These are phyloP conservation scores for Eristalis intricaria DNA, from an alignment of 2,888 invertebrate genomes.

Conservation along the genomic window DNA sequence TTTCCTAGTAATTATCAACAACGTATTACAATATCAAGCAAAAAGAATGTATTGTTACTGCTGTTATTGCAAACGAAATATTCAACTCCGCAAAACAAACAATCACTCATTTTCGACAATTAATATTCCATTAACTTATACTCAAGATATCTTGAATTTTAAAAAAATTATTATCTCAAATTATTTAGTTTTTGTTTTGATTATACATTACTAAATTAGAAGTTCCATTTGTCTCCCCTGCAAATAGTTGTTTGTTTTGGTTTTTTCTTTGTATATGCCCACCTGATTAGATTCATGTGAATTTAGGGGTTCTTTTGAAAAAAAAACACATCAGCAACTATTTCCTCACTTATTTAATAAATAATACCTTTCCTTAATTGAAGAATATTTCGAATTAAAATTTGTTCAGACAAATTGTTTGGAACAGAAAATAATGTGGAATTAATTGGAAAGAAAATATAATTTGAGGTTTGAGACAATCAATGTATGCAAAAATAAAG, in stretches of 20 bases:
- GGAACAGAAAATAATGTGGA: too few relatives aligned
- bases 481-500: too few relatives aligned
- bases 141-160: background rate
- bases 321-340: slow-evolving; percentile 21
- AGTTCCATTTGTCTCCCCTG: background rate
- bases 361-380: slow-evolving; percentile 9
- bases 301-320: background rate
- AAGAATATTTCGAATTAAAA: too few relatives aligned
- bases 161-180: slow-evolving; percentile 3
- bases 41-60: slow-evolving; percentile 6
- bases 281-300: background rate
- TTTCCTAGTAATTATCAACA: slow-evolving; percentile 40
- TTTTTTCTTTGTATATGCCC: background rate
- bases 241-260: background rate
- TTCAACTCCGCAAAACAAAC: slow-evolving; percentile 48
- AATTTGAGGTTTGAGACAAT: too few relatives aligned
- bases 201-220: background rate
- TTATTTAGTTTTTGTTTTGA: background rate
- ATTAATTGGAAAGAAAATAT: too few relatives aligned
- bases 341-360: slow-evolving; percentile 14
- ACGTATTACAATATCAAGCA: slow-evolving; percentile 33
- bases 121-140: slow-evolving; percentile 18
- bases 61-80: slow-evolving; percentile 40
- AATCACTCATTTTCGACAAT: slow-evolving; percentile 48
- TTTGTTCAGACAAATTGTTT: too few relatives aligned